phyloP scores from a whole-genome alignment of 1,140 invertebrate species.

The Drosophila sturtevanti region DNA sequence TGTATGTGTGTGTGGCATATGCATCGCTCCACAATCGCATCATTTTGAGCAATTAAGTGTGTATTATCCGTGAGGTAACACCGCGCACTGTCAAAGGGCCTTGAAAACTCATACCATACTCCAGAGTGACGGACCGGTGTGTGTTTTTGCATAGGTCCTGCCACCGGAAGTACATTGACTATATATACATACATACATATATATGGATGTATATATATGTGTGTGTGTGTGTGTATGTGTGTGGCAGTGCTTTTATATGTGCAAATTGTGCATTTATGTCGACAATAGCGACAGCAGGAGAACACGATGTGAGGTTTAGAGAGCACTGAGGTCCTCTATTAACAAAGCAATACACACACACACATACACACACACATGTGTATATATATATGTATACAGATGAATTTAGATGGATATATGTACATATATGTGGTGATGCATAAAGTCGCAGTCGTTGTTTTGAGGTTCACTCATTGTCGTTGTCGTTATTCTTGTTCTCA shows the following conservation, averaged over 20 bases:
- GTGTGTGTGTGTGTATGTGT: constrained; percentile 39
- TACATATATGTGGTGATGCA: no score
- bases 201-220: constrained; percentile 15
- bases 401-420: background rate
- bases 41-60: constrained; percentile 80
- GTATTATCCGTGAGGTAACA: constrained; percentile 67
- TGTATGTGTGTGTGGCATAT: constrained; percentile 52
- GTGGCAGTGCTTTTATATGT: constrained; percentile 64
- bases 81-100: constrained; percentile 73
- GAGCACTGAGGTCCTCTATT: constrained; percentile 10
- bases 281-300: constrained; percentile 64
- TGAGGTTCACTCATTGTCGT: constrained; percentile 21
- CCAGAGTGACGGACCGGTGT: constrained; percentile 10
- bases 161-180: constrained; percentile 79
- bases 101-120: constrained; percentile 56
- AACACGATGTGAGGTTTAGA: constrained; percentile 43
- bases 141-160: constrained; percentile 39
- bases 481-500: background rate
- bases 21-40: constrained; percentile 70
- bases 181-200: constrained; percentile 12
- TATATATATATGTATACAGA: constrained; percentile 10
- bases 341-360: constrained; percentile 29
- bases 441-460: constrained; percentile 4
- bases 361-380: constrained; percentile 16
- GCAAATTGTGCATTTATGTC: constrained; percentile 80